Evolutionary conservation across 2,113 vertebrate species (phyloP).

Genomic region (Ascaphus truei): DNA sequence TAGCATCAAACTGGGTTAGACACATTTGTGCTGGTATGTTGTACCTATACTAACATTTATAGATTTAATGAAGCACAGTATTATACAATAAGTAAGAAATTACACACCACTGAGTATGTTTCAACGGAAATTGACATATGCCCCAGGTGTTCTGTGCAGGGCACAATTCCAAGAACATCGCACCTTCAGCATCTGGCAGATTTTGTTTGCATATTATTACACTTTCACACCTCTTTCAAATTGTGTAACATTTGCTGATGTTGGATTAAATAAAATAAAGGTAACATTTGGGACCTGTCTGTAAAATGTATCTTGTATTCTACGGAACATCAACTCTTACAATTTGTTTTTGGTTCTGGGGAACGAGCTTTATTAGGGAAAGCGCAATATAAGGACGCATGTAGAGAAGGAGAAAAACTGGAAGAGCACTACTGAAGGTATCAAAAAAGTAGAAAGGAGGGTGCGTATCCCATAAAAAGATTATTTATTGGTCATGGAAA

Average conservation of each 20-base stretch:
- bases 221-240: conserved; percentile 1
- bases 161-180: conserved; percentile 2
- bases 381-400: too few relatives aligned
- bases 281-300: too few relatives aligned
- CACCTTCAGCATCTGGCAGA: conserved; percentile 19
- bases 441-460: too few relatives aligned
- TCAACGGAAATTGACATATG: conserved; percentile 1
- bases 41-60: conserved; percentile 8
- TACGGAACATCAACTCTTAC: too few relatives aligned
- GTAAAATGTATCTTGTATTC: too few relatives aligned
- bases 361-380: too few relatives aligned
- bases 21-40: background rate
- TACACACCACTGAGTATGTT: background rate
- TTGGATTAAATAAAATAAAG: conserved; percentile 22
- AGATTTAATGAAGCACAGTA: conserved; percentile 7
- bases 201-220: background rate
- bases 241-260: background rate
- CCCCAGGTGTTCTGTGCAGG: background rate
- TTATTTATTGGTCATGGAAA: too few relatives aligned
- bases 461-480: too few relatives aligned
- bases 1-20: background rate
- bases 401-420: too few relatives aligned
- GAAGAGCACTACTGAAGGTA: too few relatives aligned
- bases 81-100: conserved; percentile 23
- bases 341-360: too few relatives aligned